Conservation (phyloP, 1,140 invertebrate genomes). For the Cyclargus thomasi region DNA sequence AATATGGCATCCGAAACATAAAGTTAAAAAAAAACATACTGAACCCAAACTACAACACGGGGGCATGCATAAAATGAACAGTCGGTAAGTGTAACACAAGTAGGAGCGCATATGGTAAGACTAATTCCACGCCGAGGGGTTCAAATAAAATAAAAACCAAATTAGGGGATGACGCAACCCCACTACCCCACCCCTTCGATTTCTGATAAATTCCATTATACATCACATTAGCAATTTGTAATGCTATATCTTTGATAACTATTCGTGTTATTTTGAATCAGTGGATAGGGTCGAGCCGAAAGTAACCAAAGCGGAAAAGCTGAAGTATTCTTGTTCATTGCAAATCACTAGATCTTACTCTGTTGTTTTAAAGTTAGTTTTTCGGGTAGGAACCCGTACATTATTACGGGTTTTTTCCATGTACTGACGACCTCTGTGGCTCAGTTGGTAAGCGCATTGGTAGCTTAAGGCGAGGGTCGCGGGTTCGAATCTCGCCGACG, state of each 20-base stretch:
- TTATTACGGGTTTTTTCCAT: too few relatives aligned
- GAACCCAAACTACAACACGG: conserved; percentile 24
- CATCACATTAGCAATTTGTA: conserved; percentile 51
- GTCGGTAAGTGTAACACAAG: conserved; percentile 68
- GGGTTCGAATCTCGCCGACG: too few relatives aligned
- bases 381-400: too few relatives aligned
- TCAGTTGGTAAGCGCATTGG: too few relatives aligned
- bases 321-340: neutral
- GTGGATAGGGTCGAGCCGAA: neutral
- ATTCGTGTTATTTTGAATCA: neutral
- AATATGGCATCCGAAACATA: too few relatives aligned
- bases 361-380: too few relatives aligned
- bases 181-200: conserved; percentile 71
- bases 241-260: conserved; percentile 9
- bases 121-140: conserved; percentile 59
- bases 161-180: conserved; percentile 68
- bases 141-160: conserved; percentile 69
- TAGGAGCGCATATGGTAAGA: conserved; percentile 70
- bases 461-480: too few relatives aligned
- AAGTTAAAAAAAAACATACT: conserved; percentile 2
- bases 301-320: neutral
- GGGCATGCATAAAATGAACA: conserved; percentile 55
- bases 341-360: too few relatives aligned
- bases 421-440: too few relatives aligned
- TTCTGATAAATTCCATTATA: conserved; percentile 71